Evolutionary conservation across 53 echinoderm and acorn worm genomes (phyloP).

Genomic region (Holothuria scabra): DNA sequence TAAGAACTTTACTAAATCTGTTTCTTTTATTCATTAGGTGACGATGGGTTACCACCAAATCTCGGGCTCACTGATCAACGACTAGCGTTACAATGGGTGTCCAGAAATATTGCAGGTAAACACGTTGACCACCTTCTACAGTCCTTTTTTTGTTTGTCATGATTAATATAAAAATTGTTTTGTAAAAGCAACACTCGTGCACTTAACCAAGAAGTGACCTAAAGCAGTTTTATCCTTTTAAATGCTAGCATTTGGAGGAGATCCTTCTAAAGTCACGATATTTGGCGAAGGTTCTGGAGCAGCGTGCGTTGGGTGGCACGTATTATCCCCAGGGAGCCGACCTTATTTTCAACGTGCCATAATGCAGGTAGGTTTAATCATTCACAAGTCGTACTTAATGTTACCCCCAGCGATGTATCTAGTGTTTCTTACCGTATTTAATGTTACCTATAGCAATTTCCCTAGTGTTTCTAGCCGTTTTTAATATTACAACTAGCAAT

Average conservation of each 20-base stretch:
- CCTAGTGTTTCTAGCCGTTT: no score
- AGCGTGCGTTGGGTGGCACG: neutral
- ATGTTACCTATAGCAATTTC: no score
- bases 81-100: neutral
- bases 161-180: no score
- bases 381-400: no score
- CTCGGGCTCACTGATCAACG: slow-evolving; percentile 4
- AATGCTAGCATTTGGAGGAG: slow-evolving; percentile 16
- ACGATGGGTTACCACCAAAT: neutral
- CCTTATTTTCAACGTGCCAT: neutral
- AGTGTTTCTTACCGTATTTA: no score
- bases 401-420: no score
- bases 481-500: no score
- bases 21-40: neutral
- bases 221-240: no score
- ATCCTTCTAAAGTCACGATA: neutral
- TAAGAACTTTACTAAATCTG: no score
- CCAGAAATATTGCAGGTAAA: neutral
- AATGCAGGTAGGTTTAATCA: neutral
- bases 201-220: no score
- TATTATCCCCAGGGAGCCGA: neutral
- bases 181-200: no score
- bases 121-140: neutral
- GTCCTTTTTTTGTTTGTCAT: no score
- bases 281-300: slow-evolving; percentile 22